Percentiles rank a stretch among this genome's conserved stretches.
These are phyloP conservation scores for Ophiothrix spiculata DNA, from an alignment of 35 echinoderm and acorn worm genomes.

Conservation along the genomic window DNA sequence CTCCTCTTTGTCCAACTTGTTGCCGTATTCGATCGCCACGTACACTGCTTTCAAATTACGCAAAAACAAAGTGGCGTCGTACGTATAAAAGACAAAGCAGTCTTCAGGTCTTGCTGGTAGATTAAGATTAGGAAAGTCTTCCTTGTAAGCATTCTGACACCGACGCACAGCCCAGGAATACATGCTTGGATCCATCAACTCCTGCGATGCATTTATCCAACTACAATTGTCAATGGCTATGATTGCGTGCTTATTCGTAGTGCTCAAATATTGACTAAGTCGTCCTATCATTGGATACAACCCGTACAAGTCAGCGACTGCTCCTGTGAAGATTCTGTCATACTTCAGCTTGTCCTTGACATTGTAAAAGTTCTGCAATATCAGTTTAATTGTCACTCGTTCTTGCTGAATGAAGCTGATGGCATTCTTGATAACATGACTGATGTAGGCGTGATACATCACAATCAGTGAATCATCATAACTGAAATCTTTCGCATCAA, in stretches of 20 bases:
- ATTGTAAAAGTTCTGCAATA: not conserved
- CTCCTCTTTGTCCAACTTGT: not conserved
- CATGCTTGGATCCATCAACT: not conserved
- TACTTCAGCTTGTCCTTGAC: not conserved
- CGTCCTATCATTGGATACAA: not conserved
- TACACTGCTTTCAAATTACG: not conserved
- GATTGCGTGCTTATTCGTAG: not conserved
- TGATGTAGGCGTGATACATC: constrained; percentile 5
- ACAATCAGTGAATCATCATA: not conserved
- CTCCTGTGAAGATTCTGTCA: not conserved
- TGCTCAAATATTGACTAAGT: not conserved
- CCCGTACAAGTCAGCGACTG: not conserved
- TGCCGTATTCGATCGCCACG: not conserved
- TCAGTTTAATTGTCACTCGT: not conserved
- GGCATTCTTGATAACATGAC: not conserved
- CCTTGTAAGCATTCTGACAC: not conserved
- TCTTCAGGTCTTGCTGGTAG: not conserved
- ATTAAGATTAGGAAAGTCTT: not conserved
- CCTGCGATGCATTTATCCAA: not conserved
- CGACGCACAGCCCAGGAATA: not conserved
- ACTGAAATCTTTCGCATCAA: not conserved
- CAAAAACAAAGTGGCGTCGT: not conserved
- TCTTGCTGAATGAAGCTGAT: constrained; percentile 1
- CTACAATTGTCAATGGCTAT: not conserved
- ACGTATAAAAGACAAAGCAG: not conserved